Percentiles rank a stretch among this genome's conserved stretches.
Evolutionary conservation across 2,113 vertebrate species (phyloP).

Genomic region (Carassius auratus): DNA sequence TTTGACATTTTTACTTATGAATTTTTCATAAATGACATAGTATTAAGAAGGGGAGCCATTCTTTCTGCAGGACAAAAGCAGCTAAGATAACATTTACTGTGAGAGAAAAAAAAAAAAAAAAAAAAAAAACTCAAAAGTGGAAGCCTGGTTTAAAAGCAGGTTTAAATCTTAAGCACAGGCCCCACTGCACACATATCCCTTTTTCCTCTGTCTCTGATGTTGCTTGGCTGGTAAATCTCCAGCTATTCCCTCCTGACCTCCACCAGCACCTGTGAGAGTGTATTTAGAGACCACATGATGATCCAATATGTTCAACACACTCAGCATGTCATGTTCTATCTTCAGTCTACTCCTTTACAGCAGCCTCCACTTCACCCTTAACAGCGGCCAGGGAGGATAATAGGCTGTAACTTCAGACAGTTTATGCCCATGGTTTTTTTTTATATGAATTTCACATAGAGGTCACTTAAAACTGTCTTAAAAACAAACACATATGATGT

Average conservation of each 20-base stretch:
- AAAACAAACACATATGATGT: not conserved
- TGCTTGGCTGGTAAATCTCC: slow-evolving; percentile 33
- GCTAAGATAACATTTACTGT: slow-evolving; percentile 25
- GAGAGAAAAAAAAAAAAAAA: not conserved
- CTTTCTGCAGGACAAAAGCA: slow-evolving; percentile 26
- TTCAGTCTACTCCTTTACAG: slow-evolving; percentile 10
- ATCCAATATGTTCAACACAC: slow-evolving; percentile 52
- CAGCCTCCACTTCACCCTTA: slow-evolving; percentile 5
- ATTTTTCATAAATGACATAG: slow-evolving; percentile 50
- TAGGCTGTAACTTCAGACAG: not conserved
- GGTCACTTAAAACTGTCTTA: not conserved
- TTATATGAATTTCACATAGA: not conserved
- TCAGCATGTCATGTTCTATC: slow-evolving; percentile 37
- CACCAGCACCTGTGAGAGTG: slow-evolving; percentile 22
- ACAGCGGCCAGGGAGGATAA: not conserved
- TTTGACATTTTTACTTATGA: slow-evolving; percentile 48
- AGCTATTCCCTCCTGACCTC: slow-evolving; percentile 45
- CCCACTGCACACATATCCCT: not conserved
- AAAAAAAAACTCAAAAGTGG: not conserved
- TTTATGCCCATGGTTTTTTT: not conserved
- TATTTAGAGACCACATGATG: slow-evolving; percentile 47
- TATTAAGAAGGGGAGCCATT: slow-evolving; percentile 31
- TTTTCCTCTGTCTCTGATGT: not conserved
- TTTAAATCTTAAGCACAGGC: not conserved
- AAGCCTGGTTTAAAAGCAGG: not conserved